Conservation (phyloP, 1,140 invertebrate genomes). For the Camponotus pennsylvanicus region DNA sequence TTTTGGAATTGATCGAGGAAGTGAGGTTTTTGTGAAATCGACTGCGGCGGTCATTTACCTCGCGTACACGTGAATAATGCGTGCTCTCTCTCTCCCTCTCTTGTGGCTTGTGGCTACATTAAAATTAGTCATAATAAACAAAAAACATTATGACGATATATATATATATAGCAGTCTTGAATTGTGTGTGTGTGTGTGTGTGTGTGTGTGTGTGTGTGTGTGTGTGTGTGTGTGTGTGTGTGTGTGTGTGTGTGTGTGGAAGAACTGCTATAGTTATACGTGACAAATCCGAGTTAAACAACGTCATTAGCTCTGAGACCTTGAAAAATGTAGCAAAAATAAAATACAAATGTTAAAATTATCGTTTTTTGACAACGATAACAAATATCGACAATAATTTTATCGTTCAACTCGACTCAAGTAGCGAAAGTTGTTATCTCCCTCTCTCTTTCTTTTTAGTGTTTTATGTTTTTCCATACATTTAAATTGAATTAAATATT, state of each 20-base stretch:
- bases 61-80: constrained; percentile 7
- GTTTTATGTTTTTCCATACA: constrained; percentile 4
- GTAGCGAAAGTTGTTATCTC: neutral
- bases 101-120: neutral
- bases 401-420: constrained; percentile 13
- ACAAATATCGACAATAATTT: constrained; percentile 37
- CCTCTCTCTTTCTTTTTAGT: neutral
- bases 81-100: neutral
- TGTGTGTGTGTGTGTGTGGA: too few relatives aligned
- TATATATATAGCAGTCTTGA: neutral
- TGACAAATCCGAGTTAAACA: constrained; percentile 23
- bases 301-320: neutral
- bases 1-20: neutral
- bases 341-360: constrained; percentile 29
- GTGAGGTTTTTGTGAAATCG: neutral
- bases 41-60: neutral
- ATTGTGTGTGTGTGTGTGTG: too few relatives aligned
- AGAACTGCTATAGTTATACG: constrained; percentile 1
- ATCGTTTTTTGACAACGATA: neutral
- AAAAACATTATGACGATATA: constrained; percentile 19
- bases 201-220: too few relatives aligned
- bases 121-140: neutral
- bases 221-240: too few relatives aligned
- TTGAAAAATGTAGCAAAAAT: neutral
- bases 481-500: neutral